Percentiles rank a stretch among this genome's conserved stretches.
phyloP scores from a whole-genome alignment of 2,797 vertebrate species.

The Avahi laniger region DNA sequence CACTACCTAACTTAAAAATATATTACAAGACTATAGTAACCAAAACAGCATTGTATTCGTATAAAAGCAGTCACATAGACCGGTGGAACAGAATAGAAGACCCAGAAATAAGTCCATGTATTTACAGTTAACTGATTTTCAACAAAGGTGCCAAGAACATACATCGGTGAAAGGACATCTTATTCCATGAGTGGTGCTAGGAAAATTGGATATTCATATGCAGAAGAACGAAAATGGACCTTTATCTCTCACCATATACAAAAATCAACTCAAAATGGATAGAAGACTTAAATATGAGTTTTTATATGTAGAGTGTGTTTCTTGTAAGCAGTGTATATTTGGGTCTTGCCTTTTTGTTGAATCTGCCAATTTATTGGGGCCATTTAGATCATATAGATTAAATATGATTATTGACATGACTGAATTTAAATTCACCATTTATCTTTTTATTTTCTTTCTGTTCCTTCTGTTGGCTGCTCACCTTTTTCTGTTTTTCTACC shows the following conservation, averaged over 20 bases:
- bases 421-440: background rate
- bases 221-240: background rate
- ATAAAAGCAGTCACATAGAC: background rate
- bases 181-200: background rate
- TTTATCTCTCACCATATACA: background rate
- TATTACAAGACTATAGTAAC: background rate
- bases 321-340: background rate
- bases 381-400: background rate
- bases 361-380: background rate
- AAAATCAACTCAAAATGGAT: background rate
- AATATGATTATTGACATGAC: background rate
- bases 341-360: background rate
- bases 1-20: background rate
- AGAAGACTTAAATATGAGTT: background rate
- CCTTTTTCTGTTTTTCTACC: background rate
- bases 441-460: background rate
- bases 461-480: background rate
- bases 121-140: background rate
- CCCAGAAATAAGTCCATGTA: background rate
- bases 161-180: background rate
- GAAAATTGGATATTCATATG: background rate
- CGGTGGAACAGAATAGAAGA: background rate
- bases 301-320: background rate
- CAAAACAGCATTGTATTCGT: background rate
- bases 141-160: background rate